phyloP scores from a whole-genome alignment of 2,888 invertebrate species.

The Melanophora roralis region DNA sequence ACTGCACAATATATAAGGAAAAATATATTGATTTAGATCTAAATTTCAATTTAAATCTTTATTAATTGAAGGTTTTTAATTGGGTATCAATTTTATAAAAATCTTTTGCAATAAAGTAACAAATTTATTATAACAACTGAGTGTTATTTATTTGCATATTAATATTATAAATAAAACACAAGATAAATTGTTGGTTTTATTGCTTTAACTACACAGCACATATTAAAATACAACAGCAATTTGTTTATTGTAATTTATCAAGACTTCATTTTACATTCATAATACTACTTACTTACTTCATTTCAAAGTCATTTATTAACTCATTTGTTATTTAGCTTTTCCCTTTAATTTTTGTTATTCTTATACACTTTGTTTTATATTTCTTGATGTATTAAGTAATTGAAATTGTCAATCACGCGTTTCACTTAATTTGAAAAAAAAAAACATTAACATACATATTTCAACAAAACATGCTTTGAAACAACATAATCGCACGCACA shows the following conservation, averaged over 20 bases:
- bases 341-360: background rate
- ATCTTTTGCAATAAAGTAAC: background rate
- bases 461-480: constrained; percentile 16
- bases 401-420: constrained; percentile 59
- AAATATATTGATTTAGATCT: no score
- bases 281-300: background rate
- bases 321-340: background rate
- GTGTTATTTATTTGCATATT: constrained; percentile 37
- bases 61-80: no score
- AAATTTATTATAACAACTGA: constrained; percentile 16
- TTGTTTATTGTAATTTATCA: constrained; percentile 6
- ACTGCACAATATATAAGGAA: no score
- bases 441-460: background rate
- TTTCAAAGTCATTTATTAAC: background rate
- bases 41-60: no score
- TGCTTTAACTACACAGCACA: background rate
- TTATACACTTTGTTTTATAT: background rate
- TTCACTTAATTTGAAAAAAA: constrained; percentile 46
- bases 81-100: background rate
- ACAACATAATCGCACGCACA: background rate
- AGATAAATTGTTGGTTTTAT: constrained; percentile 6
- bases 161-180: constrained; percentile 16
- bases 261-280: constrained; percentile 2
- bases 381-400: constrained; percentile 43
- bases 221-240: background rate